A percentile compares a stretch with the other conserved stretches of the same genome.
These are phyloP conservation scores for Archilochus colubris DNA, from an alignment of 2,113 vertebrate genomes.

Conservation along the genomic window DNA sequence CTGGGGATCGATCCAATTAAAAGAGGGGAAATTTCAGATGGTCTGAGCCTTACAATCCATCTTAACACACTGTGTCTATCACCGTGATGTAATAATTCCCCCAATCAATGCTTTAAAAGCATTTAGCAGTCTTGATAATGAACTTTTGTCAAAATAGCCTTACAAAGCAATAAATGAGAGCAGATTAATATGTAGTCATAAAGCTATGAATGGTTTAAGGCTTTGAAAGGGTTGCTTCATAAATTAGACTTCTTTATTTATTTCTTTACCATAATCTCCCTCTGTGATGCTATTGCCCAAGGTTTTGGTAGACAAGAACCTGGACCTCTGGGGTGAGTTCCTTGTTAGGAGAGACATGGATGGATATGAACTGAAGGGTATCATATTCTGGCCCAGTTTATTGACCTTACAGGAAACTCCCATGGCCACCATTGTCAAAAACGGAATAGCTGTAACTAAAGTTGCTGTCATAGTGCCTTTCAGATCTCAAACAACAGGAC, in stretches of 20 bases:
- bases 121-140: conserved; percentile 94
- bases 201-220: conserved; percentile 78
- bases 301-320: neutral
- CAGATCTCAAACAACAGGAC: neutral
- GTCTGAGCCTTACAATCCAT: conserved; percentile 86
- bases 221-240: conserved; percentile 53
- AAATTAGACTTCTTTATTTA: conserved; percentile 64
- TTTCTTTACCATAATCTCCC: conserved; percentile 25
- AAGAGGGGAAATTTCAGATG: conserved; percentile 82
- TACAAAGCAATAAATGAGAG: conserved; percentile 89
- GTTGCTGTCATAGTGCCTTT: neutral
- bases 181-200: conserved; percentile 85
- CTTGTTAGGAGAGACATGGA: neutral
- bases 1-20: conserved; percentile 90
- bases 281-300: neutral
- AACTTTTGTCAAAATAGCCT: conserved; percentile 94
- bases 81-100: conserved; percentile 91
- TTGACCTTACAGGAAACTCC: neutral
- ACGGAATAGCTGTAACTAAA: neutral
- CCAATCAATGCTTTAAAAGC: conserved; percentile 98
- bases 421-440: neutral
- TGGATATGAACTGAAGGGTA: neutral
- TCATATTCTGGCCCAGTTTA: neutral
- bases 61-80: conserved; percentile 84
- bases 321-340: neutral